A percentile compares a stretch with the other conserved stretches of the same genome.
phyloP scores from a whole-genome alignment of 2,888 invertebrate species.

The Torymus auratus region DNA sequence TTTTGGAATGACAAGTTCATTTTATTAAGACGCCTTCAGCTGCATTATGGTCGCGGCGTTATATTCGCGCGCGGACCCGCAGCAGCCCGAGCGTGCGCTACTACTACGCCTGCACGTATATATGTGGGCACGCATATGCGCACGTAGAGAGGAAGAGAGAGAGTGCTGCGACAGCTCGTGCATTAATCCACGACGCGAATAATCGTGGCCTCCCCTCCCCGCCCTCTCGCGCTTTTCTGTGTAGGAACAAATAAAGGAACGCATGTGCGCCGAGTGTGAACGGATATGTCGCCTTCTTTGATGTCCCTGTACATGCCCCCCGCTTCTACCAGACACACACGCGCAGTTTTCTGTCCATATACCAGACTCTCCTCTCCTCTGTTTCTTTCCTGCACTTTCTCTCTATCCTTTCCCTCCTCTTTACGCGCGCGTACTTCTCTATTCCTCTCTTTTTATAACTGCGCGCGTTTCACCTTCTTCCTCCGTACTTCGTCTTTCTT shows the following conservation, averaged over 20 bases:
- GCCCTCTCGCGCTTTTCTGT: conserved; percentile 1
- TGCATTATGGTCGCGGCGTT: conserved; percentile 69
- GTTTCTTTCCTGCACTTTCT: conserved; percentile 50
- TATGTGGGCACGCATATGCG: conserved; percentile 48
- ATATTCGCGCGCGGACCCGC: conserved; percentile 64
- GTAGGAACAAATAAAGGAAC: conserved; percentile 60
- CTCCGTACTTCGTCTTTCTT: conserved; percentile 2
- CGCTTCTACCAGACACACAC: conserved; percentile 50
- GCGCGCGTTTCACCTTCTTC: not conserved
- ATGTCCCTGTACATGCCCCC: conserved; percentile 64
- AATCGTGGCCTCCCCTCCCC: conserved; percentile 27
- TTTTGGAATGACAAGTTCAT: conserved; percentile 74
- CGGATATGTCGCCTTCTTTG: conserved; percentile 75
- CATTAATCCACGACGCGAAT: conserved; percentile 56
- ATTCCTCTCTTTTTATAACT: not conserved
- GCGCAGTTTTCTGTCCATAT: conserved; percentile 53
- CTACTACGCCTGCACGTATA: conserved; percentile 30
- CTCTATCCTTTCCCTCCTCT: not conserved
- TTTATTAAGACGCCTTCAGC: conserved; percentile 72
- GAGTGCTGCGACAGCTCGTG: conserved; percentile 32
- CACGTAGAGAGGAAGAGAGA: not conserved
- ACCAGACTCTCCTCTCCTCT: conserved; percentile 52
- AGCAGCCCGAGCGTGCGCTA: conserved; percentile 49
- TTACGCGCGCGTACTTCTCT: conserved; percentile 15
- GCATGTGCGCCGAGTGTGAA: conserved; percentile 71